These are phyloP conservation scores for Agrilus mali DNA, from an alignment of 2,888 invertebrate species.

Conservation along the genomic window DNA sequence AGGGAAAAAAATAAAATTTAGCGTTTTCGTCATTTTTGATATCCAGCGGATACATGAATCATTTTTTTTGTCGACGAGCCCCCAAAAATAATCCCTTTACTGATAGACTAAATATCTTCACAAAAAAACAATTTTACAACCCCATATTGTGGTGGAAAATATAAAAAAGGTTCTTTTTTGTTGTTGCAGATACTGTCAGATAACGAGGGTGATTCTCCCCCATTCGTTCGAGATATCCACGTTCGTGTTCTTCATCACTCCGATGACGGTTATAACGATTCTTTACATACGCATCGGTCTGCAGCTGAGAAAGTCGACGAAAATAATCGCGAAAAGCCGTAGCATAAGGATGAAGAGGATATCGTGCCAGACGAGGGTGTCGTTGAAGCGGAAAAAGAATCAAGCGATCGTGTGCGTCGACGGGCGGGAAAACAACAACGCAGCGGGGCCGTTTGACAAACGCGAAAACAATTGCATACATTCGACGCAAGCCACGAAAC, in stretches of 20 bases:
- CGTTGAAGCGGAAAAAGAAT: slow-evolving; percentile 14
- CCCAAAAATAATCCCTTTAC: no score
- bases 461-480: slow-evolving; percentile 28
- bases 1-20: no score
- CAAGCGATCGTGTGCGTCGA: slow-evolving; percentile 16
- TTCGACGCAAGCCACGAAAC: slow-evolving; percentile 31
- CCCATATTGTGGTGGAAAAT: slow-evolving; percentile 30
- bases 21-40: no score
- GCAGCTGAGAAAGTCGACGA: slow-evolving; percentile 30
- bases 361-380: slow-evolving; percentile 19
- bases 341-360: slow-evolving; percentile 29
- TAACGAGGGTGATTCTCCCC: slow-evolving; percentile 22
- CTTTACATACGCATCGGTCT: slow-evolving; percentile 39
- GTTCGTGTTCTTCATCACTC: slow-evolving; percentile 44
- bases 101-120: not conserved
- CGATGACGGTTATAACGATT: slow-evolving; percentile 45
- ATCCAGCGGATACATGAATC: no score
- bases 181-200: no score
- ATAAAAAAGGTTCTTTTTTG: slow-evolving; percentile 7
- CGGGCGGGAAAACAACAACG: slow-evolving; percentile 12
- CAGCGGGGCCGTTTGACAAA: slow-evolving; percentile 11
- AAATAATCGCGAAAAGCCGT: slow-evolving; percentile 23
- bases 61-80: no score
- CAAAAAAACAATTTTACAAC: slow-evolving; percentile 25
- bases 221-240: slow-evolving; percentile 42